Evolutionary conservation across 2,888 invertebrate genomes (phyloP).

Genomic region (Drosophila dives): DNA sequence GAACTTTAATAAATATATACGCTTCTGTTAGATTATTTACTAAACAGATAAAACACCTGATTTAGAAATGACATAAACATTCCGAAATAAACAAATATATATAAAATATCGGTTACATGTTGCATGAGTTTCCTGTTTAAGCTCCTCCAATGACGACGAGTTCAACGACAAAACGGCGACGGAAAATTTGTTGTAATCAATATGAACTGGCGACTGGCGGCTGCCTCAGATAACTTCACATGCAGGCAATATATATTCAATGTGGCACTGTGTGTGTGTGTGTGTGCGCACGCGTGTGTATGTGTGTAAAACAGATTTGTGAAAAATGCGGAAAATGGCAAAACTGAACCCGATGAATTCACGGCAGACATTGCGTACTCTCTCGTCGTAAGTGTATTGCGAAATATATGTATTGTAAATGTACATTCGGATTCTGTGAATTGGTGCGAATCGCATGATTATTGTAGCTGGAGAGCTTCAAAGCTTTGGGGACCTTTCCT

Average conservation of each 20-base stretch:
- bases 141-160: slow-evolving; percentile 23
- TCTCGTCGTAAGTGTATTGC: slow-evolving; percentile 50
- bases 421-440: slow-evolving; percentile 47
- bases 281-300: slow-evolving; percentile 25
- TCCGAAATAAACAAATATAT: slow-evolving; percentile 6
- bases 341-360: slow-evolving; percentile 77
- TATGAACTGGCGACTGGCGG: slow-evolving; percentile 76
- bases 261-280: slow-evolving; percentile 40
- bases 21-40: neutral
- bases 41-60: slow-evolving; percentile 1
- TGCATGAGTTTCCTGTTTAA: slow-evolving; percentile 40
- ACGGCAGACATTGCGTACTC: slow-evolving; percentile 50
- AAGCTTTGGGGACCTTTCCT: slow-evolving; percentile 2
- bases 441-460: slow-evolving; percentile 43
- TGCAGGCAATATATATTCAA: slow-evolving; percentile 41
- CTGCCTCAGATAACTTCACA: slow-evolving; percentile 75
- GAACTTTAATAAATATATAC: neutral
- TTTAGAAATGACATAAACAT: slow-evolving; percentile 25
- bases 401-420: slow-evolving; percentile 54
- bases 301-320: slow-evolving; percentile 72
- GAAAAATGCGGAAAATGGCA: slow-evolving; percentile 80
- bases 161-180: slow-evolving; percentile 75
- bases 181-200: slow-evolving; percentile 79
- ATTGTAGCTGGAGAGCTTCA: slow-evolving; percentile 8
- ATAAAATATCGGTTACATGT: slow-evolving; percentile 48